Evolutionary conservation across 2,888 invertebrate genomes (phyloP).

Genomic region (Stratiomys singularior): DNA sequence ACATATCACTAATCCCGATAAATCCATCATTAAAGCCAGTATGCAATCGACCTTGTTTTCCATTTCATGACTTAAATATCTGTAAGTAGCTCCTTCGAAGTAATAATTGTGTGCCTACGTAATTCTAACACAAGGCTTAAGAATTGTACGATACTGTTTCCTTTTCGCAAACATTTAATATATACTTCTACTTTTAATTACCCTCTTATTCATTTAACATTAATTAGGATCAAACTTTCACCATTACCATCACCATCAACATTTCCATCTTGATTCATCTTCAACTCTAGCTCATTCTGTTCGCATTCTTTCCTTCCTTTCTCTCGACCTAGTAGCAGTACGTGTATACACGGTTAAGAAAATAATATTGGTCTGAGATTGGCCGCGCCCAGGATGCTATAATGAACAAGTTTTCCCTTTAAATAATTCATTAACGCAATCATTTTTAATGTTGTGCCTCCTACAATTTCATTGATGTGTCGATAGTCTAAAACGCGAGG

Average conservation of each 20-base stretch:
- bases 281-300: neutral
- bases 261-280: neutral
- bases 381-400: neutral
- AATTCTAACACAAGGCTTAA: too few species aligned
- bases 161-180: neutral
- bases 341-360: too few species aligned
- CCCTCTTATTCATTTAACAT: conserved; percentile 41
- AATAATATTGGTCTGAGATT: neutral
- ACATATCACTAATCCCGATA: too few species aligned
- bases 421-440: conserved; percentile 46
- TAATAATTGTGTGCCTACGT: too few species aligned
- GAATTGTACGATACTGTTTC: neutral
- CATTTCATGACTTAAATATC: too few species aligned
- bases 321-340: neutral
- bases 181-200: conserved; percentile 43
- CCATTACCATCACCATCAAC: neutral
- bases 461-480: neutral
- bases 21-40: too few species aligned
- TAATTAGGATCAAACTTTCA: conserved; percentile 43
- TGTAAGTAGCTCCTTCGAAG: too few species aligned
- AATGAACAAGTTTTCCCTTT: conserved; percentile 44
- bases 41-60: too few species aligned
- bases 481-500: too few species aligned
- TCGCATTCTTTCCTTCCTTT: neutral
- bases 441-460: conserved; percentile 38